These are phyloP conservation scores for Andricus curvator DNA, from an alignment of 2,888 invertebrate species.

Conservation along the genomic window DNA sequence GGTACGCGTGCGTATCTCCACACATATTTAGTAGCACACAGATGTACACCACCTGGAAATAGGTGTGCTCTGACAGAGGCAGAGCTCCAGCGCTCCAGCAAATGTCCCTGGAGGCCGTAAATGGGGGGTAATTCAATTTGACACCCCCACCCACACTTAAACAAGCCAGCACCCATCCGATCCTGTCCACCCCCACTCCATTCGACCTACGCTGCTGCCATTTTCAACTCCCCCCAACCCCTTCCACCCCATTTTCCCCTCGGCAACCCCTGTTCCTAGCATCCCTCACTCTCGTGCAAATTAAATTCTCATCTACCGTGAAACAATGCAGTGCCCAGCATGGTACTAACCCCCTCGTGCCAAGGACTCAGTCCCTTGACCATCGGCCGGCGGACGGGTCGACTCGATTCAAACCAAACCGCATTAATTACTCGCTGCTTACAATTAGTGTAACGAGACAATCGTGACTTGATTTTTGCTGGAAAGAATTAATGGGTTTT, in stretches of 20 bases:
- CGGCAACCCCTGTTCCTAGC: constrained; percentile 38
- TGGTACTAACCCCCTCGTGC: constrained; percentile 44
- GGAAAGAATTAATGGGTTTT: constrained; percentile 29
- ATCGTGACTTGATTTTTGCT: constrained; percentile 25
- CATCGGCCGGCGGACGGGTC: constrained; percentile 59
- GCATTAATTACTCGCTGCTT: constrained; percentile 74
- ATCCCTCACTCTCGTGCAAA: constrained; percentile 67
- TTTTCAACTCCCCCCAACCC: constrained; percentile 46
- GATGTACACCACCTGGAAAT: constrained; percentile 29
- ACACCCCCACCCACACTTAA: constrained; percentile 77
- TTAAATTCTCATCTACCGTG: constrained; percentile 78
- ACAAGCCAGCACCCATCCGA: constrained; percentile 73
- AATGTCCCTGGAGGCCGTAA: constrained; percentile 70
- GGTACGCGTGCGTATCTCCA: constrained; percentile 36
- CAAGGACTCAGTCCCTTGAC: constrained; percentile 15
- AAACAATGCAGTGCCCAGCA: constrained; percentile 70
- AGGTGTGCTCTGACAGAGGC: constrained; percentile 44
- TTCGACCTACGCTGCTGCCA: constrained; percentile 37
- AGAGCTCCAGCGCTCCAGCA: constrained; percentile 68
- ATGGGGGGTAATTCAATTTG: constrained; percentile 77
- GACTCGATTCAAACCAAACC: constrained; percentile 69
- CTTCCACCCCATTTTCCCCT: constrained; percentile 12
- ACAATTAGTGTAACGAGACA: constrained; percentile 59
- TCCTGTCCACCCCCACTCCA: constrained; percentile 45
- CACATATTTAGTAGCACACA: constrained; percentile 23